Base-by-base conservation (phyloP, 1,140 invertebrate species). In the Diorhabda elongata region DNA sequence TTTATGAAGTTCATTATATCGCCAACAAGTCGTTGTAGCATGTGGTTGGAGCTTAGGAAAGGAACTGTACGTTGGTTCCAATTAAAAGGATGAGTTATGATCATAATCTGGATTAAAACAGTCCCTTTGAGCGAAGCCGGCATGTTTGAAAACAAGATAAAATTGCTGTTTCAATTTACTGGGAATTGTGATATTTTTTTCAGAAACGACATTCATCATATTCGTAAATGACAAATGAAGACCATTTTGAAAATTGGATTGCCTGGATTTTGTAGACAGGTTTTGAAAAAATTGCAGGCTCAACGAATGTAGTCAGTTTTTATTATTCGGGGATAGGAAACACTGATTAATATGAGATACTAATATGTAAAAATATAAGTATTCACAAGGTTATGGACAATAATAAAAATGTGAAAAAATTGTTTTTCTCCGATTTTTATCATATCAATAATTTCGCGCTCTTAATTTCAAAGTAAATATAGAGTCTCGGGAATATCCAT, bases 1-100 rank as follows among this genome's bases (percentile, higher is more conserved):
- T 74, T 74, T 74, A 74, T 74, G 68, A 71, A 71, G 70, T 73
- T 73, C 72, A 71, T 73, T 73, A 73, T 73, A 67, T 67, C 66
- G 61, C 58, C 68, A 71, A 73, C 72, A 73, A 71, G 67, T 64
- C 68, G 68, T 52, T 65, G 47, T 65, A 66, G 65, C 66, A 71
- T 74, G 68, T 69, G 47, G 64, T 45, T 69, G 43, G 66, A 65
- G 64, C 42, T 41, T 2, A n/a, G 11, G 57, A 58, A 59, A 68
- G 66, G 44, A 73, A 52, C 45, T 57, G 45, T 68, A 71, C 66
- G 58, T 61, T 59, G 64, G 44, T 44, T 44, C 67, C 72, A 73
- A 73, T 73, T 73, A 73, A 71, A 69, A 65, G 67, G 65, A 71
- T 73, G 70, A 73, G 72, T 73, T 71, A 73, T 73, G 67, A 69